Evolutionary conservation across 2,113 vertebrate species (phyloP), one percentile per base, ranked within the genome.

Genomic region (Stigmatopora nigra): DNA sequence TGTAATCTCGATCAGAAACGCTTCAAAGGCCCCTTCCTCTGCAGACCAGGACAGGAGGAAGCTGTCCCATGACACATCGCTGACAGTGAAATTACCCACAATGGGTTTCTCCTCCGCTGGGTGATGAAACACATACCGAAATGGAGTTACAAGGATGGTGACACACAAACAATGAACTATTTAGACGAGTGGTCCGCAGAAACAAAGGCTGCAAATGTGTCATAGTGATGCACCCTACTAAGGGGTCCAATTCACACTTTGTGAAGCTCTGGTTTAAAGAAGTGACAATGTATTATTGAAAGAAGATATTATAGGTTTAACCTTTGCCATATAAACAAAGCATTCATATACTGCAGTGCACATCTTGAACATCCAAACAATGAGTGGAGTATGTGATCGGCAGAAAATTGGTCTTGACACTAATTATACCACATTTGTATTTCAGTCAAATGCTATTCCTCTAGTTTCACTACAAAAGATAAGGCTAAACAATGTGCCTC

Each of bases 31-130:
- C 35, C 91, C 91, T 0, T 89, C 89, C 0, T 91, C 87, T 25
- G 93, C 87, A 0, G 86, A 91, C 96, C 96, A 98, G 87, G 91
- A 92, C 88, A 98, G 83, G 73, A 81, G 90, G 92, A 98, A 92
- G 86, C 92, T 89, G 81, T 94, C 92, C 93, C 94, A 97, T 76
- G 90, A 91, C 75, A 94, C 76, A 16, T 92, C 46, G 7, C 91
- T 86, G 22, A 96, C 79, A 0, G 86, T 87, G 15, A 97, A 62
- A n/a, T 88, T 77, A 67, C 91, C 91, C 80, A 97, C 86, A 75
- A 84, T 78, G 20, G 94, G 93, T 82, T 91, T 92, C 83, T 91
- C 78, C 73, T 92, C 85, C 79, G 93, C 96, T 98, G 89, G 78
- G 90, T 81, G 89, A 89, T 66, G 88, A 91, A 72, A 89, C 83